A percentile compares a stretch with the other conserved stretches of the same genome.
Evolutionary conservation across 92 coral and sea anemone species (phyloP).

Genomic region (Nematostella vectensis): DNA sequence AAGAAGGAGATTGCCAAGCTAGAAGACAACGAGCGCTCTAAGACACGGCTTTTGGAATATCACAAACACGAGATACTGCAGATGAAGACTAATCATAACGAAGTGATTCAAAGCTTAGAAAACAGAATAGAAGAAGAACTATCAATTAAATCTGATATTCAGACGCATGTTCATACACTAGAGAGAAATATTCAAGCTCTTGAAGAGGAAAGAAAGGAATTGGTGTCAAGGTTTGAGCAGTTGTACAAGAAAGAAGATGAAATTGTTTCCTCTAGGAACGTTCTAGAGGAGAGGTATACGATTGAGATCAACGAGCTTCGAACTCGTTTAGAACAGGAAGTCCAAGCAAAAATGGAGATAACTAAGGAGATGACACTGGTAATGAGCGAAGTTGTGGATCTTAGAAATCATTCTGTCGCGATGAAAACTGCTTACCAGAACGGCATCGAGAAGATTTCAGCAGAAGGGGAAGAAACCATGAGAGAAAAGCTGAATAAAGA

Average conservation of each 20-base stretch:
- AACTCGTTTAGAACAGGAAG: slow-evolving; percentile 46
- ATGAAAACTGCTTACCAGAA: slow-evolving; percentile 40
- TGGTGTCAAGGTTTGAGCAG: slow-evolving; percentile 59
- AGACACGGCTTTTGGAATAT: slow-evolving; percentile 31
- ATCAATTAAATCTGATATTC: slow-evolving; percentile 31
- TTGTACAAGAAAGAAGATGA: slow-evolving; percentile 62
- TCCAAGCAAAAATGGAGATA: slow-evolving; percentile 40
- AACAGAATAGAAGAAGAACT: slow-evolving; percentile 45
- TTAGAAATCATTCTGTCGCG: slow-evolving; percentile 38
- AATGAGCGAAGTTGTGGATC: slow-evolving; percentile 50
- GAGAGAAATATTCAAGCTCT: slow-evolving; percentile 35
- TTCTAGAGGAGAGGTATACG: slow-evolving; percentile 49
- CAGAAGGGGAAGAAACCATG: slow-evolving; percentile 2
- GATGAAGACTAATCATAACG: slow-evolving; percentile 40
- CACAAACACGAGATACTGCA: slow-evolving; percentile 43
- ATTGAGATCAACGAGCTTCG: slow-evolving; percentile 47
- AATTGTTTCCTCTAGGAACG: slow-evolving; percentile 31
- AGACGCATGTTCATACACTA: slow-evolving; percentile 42
- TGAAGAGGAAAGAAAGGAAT: slow-evolving; percentile 63
- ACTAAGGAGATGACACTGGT: slow-evolving; percentile 57
- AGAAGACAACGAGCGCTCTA: slow-evolving; percentile 43
- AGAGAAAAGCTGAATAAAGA: slow-evolving; percentile 41
- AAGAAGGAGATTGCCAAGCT: slow-evolving; percentile 43
- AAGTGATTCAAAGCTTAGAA: slow-evolving; percentile 47
- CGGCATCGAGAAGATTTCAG: slow-evolving; percentile 40